A percentile compares a stretch with the other conserved stretches of the same genome.
Evolutionary conservation across 2,113 vertebrate genomes (phyloP).

Genomic region (Strix uralensis): DNA sequence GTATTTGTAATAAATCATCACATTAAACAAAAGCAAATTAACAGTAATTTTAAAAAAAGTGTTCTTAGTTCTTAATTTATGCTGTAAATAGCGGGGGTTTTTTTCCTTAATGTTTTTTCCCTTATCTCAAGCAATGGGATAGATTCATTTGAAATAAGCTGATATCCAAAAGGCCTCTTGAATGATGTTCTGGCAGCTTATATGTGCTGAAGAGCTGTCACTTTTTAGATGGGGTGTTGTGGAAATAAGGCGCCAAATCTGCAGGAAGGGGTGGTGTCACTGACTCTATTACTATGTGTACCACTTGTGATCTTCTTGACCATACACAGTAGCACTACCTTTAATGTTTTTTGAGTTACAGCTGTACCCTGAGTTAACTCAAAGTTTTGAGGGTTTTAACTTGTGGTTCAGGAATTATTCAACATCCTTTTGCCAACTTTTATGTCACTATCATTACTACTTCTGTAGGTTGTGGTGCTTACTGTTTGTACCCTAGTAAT

Average conservation of each 20-base stretch:
- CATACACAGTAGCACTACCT: neutral
- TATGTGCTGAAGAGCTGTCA: neutral
- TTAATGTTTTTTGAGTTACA: neutral
- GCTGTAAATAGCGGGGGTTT: neutral
- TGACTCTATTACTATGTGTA: neutral
- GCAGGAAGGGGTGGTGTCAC: neutral
- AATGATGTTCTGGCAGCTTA: neutral
- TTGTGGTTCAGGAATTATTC: neutral
- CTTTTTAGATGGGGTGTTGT: neutral
- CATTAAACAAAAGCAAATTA: neutral
- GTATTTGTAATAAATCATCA: conserved; percentile 68
- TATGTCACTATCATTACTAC: neutral
- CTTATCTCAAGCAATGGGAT: neutral
- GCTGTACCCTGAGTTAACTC: neutral
- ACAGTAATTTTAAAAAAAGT: neutral
- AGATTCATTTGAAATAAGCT: neutral
- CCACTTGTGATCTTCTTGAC: neutral
- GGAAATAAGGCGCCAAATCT: neutral
- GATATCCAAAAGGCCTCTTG: neutral
- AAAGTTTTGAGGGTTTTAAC: neutral
- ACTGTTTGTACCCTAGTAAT: neutral
- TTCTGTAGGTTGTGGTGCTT: neutral
- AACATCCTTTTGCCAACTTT: neutral
- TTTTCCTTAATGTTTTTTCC: neutral
- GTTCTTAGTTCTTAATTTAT: neutral